phyloP scores from a whole-genome alignment of 35 echinoderm and acorn worm genomes.

The Acanthaster planci region DNA sequence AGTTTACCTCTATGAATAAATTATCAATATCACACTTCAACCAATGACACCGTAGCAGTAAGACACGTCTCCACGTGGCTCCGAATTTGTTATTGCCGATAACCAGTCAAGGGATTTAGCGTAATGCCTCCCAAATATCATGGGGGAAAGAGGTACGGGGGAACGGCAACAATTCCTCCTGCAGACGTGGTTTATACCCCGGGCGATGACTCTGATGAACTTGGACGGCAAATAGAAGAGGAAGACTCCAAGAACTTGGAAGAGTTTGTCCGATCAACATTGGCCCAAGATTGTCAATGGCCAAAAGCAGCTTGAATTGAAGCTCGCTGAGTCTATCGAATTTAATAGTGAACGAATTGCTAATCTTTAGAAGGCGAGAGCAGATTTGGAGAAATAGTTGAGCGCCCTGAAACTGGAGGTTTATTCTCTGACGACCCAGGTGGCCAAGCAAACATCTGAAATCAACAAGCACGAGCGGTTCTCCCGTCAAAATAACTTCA shows the following conservation, averaged over 20 bases:
- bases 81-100: neutral
- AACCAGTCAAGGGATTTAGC: neutral
- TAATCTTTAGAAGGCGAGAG: neutral
- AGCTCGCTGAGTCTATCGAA: neutral
- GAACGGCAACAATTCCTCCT: neutral
- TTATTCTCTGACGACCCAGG: neutral
- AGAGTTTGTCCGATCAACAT: neutral
- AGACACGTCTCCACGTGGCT: neutral
- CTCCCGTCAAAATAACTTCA: conserved; percentile 55
- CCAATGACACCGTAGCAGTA: neutral
- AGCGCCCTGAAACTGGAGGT: neutral
- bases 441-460: conserved; percentile 2
- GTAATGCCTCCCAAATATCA: neutral
- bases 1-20: too few relatives aligned
- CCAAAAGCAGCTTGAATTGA: neutral
- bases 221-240: neutral
- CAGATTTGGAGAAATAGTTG: neutral
- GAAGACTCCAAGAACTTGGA: neutral
- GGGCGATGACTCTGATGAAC: neutral
- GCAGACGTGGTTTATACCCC: neutral
- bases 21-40: too few relatives aligned
- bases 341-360: neutral
- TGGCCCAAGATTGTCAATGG: neutral
- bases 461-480: conserved; percentile 54
- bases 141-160: neutral